Percentiles rank a stretch among this genome's conserved stretches.
phyloP scores from a whole-genome alignment of 2,888 invertebrate genomes.

The Meloe dianella region DNA sequence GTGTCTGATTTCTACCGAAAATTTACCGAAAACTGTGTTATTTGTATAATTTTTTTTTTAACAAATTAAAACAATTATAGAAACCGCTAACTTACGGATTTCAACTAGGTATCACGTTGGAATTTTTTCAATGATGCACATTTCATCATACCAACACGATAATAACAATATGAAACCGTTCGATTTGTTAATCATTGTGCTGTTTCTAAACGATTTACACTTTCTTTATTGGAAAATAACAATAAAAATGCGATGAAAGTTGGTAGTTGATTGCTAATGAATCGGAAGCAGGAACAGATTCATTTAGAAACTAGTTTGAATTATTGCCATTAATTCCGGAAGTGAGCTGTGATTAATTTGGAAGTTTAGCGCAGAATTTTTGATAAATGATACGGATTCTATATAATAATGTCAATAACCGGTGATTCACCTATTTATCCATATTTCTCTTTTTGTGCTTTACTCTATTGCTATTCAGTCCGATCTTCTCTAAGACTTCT shows the following conservation, averaged over 20 bases:
- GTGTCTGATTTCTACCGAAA: neutral
- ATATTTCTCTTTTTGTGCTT: too few relatives aligned
- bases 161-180: neutral
- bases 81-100: neutral
- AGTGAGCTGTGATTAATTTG: neutral
- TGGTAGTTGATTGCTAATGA: neutral
- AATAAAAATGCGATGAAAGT: neutral
- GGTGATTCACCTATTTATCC: too few relatives aligned
- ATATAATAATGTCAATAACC: neutral
- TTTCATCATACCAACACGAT: neutral
- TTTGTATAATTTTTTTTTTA: neutral
- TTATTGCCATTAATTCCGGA: neutral
- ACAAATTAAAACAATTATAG: neutral
- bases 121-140: neutral
- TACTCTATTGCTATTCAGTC: too few relatives aligned
- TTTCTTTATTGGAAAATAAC: neutral
- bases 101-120: neutral
- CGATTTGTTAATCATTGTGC: neutral
- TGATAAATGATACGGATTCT: neutral
- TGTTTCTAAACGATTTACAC: neutral
- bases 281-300: neutral
- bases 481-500: too few relatives aligned
- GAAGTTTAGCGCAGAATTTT: neutral
- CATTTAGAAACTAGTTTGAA: neutral
- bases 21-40: neutral